A percentile compares a stretch with the other conserved stretches of the same genome.
These are phyloP conservation scores for Gambusia holbrooki DNA, from an alignment of 2,113 vertebrate species.

Conservation along the genomic window DNA sequence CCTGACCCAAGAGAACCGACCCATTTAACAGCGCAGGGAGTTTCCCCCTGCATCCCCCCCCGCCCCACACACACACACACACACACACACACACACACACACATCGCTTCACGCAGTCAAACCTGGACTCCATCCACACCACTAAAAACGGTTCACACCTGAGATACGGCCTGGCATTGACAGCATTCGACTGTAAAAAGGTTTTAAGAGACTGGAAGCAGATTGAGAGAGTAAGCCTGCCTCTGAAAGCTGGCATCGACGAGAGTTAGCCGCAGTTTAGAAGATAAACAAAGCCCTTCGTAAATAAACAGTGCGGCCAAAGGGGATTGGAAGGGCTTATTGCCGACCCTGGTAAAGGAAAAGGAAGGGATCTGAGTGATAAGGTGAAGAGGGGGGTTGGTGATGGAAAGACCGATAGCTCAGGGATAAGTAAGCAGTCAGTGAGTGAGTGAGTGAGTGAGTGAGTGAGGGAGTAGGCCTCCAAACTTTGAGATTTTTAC, in stretches of 20 bases:
- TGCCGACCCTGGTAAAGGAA: slow-evolving; percentile 50
- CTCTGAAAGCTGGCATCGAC: neutral
- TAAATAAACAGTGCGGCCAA: slow-evolving; percentile 34
- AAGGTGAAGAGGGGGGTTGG: neutral
- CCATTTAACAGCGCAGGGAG: slow-evolving; percentile 41
- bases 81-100: too few relatives aligned
- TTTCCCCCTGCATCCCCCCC: neutral
- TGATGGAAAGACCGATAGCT: slow-evolving; percentile 59
- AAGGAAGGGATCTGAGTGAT: slow-evolving; percentile 56
- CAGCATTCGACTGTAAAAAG: neutral
- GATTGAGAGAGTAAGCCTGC: neutral
- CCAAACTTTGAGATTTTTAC: neutral
- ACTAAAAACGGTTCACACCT: slow-evolving; percentile 8
- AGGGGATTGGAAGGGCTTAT: slow-evolving; percentile 48
- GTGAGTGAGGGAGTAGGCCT: slow-evolving; percentile 15
- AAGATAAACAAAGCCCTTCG: slow-evolving; percentile 15
- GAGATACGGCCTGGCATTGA: neutral
- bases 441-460: slow-evolving; percentile 18
- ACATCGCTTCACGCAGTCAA: neutral
- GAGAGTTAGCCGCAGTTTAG: neutral
- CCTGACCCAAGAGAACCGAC: slow-evolving; percentile 19
- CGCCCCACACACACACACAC: too few relatives aligned
- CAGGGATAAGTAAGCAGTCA: slow-evolving; percentile 11
- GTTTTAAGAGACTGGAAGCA: slow-evolving; percentile 1
- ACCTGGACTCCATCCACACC: neutral